Evolutionary conservation across 1,140 invertebrate species (phyloP).

Genomic region (Drosophila busckii): DNA sequence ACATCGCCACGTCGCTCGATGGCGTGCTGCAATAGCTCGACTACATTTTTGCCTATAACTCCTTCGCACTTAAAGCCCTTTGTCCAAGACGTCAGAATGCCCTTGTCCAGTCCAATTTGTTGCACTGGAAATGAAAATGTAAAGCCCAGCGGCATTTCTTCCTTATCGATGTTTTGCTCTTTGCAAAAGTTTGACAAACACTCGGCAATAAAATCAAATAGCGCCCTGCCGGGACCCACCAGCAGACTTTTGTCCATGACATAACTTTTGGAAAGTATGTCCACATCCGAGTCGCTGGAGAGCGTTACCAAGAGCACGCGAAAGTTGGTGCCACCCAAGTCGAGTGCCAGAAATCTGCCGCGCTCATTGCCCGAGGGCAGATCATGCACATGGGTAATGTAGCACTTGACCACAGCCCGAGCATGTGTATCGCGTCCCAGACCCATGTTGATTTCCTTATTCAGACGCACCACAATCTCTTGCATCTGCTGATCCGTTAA

Average conservation of each 20-base stretch:
- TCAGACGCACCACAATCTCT: constrained; percentile 87
- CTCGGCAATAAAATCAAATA: constrained; percentile 99
- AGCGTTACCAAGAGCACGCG: constrained; percentile 94
- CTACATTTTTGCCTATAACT: constrained; percentile 88
- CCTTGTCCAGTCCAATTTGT: constrained; percentile 93
- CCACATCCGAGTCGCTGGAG: constrained; percentile 84
- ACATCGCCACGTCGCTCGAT: constrained; percentile 81
- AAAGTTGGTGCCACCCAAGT: constrained; percentile 99
- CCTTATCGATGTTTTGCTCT: constrained; percentile 84
- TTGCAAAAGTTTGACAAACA: constrained; percentile 94
- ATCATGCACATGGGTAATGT: constrained; percentile 93
- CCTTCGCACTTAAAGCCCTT: constrained; percentile 56
- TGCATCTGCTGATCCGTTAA: constrained; percentile 84
- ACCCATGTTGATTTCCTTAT: constrained; percentile 89
- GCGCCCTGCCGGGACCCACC: constrained; percentile 89
- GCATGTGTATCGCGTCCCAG: constrained; percentile 88
- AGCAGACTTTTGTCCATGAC: constrained; percentile 94
- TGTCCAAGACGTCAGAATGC: constrained; percentile 94
- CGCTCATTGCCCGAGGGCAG: constrained; percentile 96
- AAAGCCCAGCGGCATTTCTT: constrained; percentile 88
- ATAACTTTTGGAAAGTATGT: constrained; percentile 97
- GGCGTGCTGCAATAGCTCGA: constrained; percentile 88
- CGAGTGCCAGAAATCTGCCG: constrained; percentile 97
- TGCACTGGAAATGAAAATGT: constrained; percentile 98
- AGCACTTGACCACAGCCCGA: constrained; percentile 87